Evolutionary conservation across 2,113 vertebrate species (phyloP).

Genomic region (Poeciliopsis retropinna): DNA sequence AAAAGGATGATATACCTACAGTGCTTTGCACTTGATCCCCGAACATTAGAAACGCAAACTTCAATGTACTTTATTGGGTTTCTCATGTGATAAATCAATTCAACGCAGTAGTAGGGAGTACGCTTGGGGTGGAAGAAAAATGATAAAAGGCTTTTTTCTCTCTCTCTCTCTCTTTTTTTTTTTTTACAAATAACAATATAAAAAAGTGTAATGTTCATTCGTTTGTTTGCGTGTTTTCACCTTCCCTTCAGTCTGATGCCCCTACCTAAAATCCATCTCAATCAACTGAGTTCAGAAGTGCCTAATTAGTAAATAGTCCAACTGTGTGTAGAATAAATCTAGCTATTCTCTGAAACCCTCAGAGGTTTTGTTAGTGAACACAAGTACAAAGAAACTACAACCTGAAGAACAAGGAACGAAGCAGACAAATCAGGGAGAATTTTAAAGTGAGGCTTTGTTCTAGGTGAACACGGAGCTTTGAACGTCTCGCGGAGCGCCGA

Average conservation of each 20-base stretch:
- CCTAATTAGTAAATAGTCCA: not conserved
- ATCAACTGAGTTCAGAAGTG: not conserved
- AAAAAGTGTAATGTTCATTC: too few species aligned
- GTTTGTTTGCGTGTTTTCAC: too few species aligned
- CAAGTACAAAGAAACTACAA: not conserved
- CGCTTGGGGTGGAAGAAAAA: not conserved
- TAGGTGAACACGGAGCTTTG: too few species aligned
- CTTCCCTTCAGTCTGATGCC: not conserved
- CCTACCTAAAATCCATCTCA: not conserved
- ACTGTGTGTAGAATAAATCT: not conserved
- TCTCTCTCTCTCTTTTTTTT: too few species aligned
- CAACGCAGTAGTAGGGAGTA: not conserved
- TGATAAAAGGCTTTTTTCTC: too few species aligned
- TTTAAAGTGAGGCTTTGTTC: too few species aligned
- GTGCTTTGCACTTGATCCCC: not conserved
- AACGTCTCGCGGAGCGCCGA: too few species aligned
- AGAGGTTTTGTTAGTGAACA: not conserved
- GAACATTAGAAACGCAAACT: not conserved
- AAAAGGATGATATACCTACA: not conserved
- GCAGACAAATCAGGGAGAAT: not conserved
- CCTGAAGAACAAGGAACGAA: not conserved
- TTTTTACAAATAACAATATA: too few species aligned
- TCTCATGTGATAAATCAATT: not conserved
- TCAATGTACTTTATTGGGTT: not conserved
- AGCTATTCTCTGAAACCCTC: not conserved